Percentiles rank a stretch among this genome's conserved stretches.
Evolutionary conservation across 2,797 vertebrate genomes (phyloP).

Genomic region (Sebastolobus altivelis): DNA sequence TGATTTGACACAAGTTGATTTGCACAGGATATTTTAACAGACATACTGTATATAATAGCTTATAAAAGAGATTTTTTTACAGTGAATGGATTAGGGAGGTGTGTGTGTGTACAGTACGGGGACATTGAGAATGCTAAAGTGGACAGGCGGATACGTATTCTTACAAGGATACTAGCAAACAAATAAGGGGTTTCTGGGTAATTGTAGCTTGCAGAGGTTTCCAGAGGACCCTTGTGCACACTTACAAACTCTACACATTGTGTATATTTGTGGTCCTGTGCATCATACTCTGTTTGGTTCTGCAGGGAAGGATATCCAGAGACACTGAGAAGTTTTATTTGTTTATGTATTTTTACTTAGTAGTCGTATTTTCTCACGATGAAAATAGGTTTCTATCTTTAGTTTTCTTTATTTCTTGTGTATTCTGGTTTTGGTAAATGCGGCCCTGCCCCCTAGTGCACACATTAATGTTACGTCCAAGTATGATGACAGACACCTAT

Average conservation of each 20-base stretch:
- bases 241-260: not conserved
- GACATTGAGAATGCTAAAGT: not conserved
- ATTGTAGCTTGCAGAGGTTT: conserved; percentile 5
- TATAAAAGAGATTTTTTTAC: not conserved
- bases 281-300: not conserved
- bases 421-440: conserved; percentile 19
- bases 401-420: conserved; percentile 5
- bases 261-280: conserved; percentile 1
- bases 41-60: not conserved
- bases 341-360: not conserved
- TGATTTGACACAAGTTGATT: not conserved
- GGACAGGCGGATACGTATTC: not conserved
- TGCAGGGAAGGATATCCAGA: not conserved
- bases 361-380: not conserved
- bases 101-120: not conserved
- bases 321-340: not conserved
- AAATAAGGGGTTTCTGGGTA: conserved; percentile 1
- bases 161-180: not conserved
- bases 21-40: not conserved
- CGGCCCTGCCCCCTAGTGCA: conserved; percentile 23
- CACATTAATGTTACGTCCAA: conserved; percentile 6
- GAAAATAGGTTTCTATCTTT: not conserved
- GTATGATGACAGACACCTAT: conserved; percentile 44
- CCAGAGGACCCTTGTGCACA: not conserved
- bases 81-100: not conserved